Evolutionary conservation across 2,113 vertebrate species (phyloP).

Genomic region (Otis tarda): DNA sequence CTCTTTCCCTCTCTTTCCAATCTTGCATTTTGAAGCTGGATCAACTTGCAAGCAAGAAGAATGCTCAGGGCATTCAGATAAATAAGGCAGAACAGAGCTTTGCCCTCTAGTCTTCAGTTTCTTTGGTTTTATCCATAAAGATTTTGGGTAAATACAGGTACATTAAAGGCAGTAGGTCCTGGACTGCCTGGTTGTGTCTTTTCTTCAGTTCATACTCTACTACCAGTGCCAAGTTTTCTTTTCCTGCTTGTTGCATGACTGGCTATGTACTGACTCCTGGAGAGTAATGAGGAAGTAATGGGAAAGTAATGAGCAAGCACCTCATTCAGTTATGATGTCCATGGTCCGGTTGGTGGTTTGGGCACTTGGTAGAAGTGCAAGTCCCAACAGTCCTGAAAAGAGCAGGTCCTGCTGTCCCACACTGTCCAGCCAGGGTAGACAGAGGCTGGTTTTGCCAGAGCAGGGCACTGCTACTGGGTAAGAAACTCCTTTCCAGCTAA

Average conservation of each 20-base stretch:
- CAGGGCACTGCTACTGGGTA: background rate
- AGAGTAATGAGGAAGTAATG: no score
- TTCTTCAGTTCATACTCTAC: background rate
- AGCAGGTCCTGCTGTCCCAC: background rate
- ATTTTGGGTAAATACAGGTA: background rate
- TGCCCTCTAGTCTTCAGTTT: background rate
- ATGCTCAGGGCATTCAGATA: background rate
- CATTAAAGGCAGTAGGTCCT: background rate
- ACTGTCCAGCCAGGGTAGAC: background rate
- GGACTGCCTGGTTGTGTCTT: background rate
- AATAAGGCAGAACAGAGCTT: background rate
- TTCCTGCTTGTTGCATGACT: background rate
- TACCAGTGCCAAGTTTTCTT: background rate
- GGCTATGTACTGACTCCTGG: background rate
- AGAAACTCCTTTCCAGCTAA: background rate
- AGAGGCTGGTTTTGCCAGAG: background rate
- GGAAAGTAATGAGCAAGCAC: background rate
- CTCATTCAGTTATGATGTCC: background rate
- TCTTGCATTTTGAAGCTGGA: background rate
- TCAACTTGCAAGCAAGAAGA: background rate
- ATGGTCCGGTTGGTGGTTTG: background rate
- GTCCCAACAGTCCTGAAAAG: background rate
- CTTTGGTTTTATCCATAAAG: background rate
- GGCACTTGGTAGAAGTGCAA: background rate
- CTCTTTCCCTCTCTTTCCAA: accelerated